phyloP scores from a whole-genome alignment of 1,140 invertebrate species.

The Drosophila albomicans region DNA sequence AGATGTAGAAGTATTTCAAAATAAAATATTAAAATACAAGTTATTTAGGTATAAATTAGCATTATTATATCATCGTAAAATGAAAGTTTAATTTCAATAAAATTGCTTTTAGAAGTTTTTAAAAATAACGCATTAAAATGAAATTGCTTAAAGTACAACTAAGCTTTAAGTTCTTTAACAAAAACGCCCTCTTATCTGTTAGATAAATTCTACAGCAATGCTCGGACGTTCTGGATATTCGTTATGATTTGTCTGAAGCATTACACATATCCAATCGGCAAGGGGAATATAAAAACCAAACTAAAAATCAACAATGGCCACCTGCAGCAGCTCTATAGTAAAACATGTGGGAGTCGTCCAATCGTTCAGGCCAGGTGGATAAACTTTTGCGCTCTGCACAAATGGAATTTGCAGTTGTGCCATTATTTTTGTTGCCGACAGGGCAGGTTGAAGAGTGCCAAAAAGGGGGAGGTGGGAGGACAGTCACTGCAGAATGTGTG shows the following conservation, averaged over 20 bases:
- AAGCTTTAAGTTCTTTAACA: no score
- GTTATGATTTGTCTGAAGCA: neutral
- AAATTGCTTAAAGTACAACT: no score
- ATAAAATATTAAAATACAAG: no score
- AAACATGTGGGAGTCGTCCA: conserved; percentile 30
- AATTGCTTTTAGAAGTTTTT: no score
- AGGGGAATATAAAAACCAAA: conserved; percentile 24
- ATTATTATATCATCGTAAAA: no score
- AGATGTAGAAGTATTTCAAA: no score
- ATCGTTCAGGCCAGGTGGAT: conserved; percentile 43
- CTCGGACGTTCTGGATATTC: neutral
- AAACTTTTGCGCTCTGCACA: conserved; percentile 48
- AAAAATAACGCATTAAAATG: no score
- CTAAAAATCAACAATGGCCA: conserved; percentile 49
- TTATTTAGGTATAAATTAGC: no score
- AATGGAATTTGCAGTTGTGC: conserved; percentile 50
- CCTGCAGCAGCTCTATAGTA: neutral
- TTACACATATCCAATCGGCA: neutral
- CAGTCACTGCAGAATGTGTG: neutral
- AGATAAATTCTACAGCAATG: neutral
- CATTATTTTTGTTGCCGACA: conserved; percentile 41
- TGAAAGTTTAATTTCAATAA: no score
- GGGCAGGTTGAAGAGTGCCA: neutral
- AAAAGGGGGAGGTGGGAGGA: neutral
- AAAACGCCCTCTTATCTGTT: neutral